Conservation (phyloP, 2,113 vertebrate species). For the Scopus umbretta region DNA sequence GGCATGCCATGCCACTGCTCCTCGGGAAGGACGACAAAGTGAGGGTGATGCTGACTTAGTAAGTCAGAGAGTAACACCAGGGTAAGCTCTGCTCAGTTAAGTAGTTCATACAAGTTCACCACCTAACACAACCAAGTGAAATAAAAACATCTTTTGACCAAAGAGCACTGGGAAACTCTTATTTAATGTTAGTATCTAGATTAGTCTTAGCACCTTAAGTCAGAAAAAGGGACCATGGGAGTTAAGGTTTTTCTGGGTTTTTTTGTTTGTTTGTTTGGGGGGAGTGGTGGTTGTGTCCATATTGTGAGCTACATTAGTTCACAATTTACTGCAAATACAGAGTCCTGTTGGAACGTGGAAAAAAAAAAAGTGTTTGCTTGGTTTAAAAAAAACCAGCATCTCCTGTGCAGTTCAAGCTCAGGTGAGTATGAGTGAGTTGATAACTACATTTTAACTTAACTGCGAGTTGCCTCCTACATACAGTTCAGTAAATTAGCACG, state of each 20-base stretch:
- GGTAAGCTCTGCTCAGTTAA: background rate
- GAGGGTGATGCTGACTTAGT: background rate
- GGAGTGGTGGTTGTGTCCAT: fast-evolving
- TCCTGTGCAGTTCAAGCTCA: background rate
- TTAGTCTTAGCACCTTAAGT: background rate
- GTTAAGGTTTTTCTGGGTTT: background rate
- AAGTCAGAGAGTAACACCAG: background rate
- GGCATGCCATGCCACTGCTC: fast-evolving
- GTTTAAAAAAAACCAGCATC: background rate
- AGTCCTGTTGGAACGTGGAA: background rate
- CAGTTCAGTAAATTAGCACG: background rate
- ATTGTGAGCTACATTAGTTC: background rate
- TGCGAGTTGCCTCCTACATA: background rate
- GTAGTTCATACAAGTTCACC: background rate
- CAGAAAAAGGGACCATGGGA: background rate
- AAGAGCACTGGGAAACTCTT: background rate
- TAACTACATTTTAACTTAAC: background rate
- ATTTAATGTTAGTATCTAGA: background rate
- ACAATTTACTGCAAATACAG: background rate
- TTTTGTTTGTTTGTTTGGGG: background rate
- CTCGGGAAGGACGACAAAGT: background rate
- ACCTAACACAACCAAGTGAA: background rate
- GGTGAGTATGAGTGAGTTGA: background rate
- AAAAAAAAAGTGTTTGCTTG: background rate
- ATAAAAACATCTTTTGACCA: background rate